Evolutionary conservation across 2,888 invertebrate genomes (phyloP).

Genomic region (Catocala sponsa): DNA sequence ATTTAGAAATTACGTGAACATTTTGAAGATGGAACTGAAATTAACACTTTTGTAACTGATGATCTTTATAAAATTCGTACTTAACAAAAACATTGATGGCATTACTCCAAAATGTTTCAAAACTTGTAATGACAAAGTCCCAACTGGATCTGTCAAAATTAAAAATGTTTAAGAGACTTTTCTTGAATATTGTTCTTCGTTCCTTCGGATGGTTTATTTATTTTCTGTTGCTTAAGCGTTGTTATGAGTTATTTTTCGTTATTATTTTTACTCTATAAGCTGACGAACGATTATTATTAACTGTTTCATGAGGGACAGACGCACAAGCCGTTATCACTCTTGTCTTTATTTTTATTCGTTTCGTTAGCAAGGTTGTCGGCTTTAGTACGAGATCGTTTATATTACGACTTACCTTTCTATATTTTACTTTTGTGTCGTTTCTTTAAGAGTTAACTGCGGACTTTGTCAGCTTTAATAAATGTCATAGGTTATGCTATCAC

Average conservation of each 20-base stretch:
- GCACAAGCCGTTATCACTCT: conserved; percentile 20
- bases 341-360: conserved; percentile 22
- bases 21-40: too few species aligned
- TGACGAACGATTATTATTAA: conserved; percentile 31
- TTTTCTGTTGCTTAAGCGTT: conserved; percentile 44
- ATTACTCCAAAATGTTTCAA: background rate
- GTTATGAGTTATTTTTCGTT: conserved; percentile 40
- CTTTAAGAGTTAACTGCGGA: conserved; percentile 14
- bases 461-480: conserved; percentile 17
- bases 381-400: conserved; percentile 3
- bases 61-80: too few species aligned
- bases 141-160: conserved; percentile 18
- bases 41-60: too few species aligned
- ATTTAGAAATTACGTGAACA: too few species aligned
- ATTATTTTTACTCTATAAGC: conserved; percentile 33
- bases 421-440: conserved; percentile 14
- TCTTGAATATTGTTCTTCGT: conserved; percentile 19
- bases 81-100: background rate
- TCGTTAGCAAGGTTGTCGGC: background rate
- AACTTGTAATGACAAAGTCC: conserved; percentile 7
- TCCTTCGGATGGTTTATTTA: conserved; percentile 32
- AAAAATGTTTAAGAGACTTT: conserved; percentile 27
- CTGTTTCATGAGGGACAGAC: conserved; percentile 19
- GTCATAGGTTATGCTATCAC: conserved; percentile 3
- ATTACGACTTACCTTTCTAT: conserved; percentile 9